Conservation (phyloP, 1,140 invertebrate species). For the Drosophila obscura region DNA sequence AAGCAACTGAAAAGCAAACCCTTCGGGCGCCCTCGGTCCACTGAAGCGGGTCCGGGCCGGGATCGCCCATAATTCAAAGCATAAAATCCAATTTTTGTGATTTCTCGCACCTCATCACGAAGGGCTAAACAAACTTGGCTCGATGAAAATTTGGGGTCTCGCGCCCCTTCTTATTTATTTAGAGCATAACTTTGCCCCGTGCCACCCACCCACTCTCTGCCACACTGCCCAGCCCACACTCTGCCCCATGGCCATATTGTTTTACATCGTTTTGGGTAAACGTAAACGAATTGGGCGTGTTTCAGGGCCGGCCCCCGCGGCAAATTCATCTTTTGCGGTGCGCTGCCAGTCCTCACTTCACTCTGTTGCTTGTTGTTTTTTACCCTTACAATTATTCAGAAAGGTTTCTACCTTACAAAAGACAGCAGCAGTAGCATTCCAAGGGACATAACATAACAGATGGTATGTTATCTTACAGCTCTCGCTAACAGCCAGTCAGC, state of each 20-base stretch:
- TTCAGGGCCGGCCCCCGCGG: slow-evolving; percentile 12
- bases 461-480: no score
- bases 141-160: no score
- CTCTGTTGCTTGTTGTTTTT: no score
- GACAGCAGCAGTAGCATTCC: no score
- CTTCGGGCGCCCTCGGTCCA: background rate
- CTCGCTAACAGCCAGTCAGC: no score
- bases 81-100: slow-evolving; percentile 54
- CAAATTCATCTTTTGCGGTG: slow-evolving; percentile 16
- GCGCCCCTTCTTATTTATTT: slow-evolving; percentile 20
- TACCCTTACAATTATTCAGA: no score
- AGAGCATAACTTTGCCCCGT: slow-evolving; percentile 32
- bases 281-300: slow-evolving; percentile 57
- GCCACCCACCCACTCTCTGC: no score
- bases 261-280: slow-evolving; percentile 55
- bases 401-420: no score
- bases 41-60: slow-evolving; percentile 2
- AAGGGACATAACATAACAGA: no score
- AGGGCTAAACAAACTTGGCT: slow-evolving; percentile 9
- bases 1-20: background rate
- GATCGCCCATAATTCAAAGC: slow-evolving; percentile 29
- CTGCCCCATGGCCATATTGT: slow-evolving; percentile 43
- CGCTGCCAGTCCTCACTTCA: no score
- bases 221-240: background rate
- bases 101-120: slow-evolving; percentile 68